Conservation (phyloP, 2,888 invertebrate species). For the Trisateles emortualis region DNA sequence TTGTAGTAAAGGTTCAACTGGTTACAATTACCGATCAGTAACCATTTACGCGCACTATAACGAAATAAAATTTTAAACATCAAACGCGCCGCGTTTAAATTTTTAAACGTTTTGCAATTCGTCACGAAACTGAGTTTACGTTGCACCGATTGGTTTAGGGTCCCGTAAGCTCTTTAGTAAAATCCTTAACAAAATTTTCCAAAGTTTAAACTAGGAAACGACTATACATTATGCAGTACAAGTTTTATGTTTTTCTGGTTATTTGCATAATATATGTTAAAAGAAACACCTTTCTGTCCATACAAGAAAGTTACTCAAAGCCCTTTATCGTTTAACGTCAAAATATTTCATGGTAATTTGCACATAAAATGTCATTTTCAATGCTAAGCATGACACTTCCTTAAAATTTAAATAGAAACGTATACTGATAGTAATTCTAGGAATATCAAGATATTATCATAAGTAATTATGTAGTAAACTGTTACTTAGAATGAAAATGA, state of each 20-base stretch:
- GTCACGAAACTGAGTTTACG: conserved; percentile 47
- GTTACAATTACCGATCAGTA: conserved; percentile 41
- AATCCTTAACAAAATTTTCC: not conserved
- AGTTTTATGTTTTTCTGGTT: not conserved
- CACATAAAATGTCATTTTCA: not conserved
- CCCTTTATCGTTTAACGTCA: not conserved
- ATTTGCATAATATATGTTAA: conserved; percentile 1
- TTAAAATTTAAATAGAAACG: not conserved
- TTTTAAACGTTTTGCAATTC: conserved; percentile 45
- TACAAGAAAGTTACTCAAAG: not conserved
- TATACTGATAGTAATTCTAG: not conserved
- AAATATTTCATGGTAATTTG: not conserved
- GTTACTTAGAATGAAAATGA: too few relatives aligned
- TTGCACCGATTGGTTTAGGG: conserved; percentile 37
- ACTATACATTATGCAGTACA: not conserved
- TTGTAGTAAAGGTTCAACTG: conserved; percentile 4
- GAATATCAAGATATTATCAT: not conserved
- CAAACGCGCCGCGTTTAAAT: conserved; percentile 56
- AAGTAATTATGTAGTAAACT: not conserved
- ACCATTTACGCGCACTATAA: conserved; percentile 63
- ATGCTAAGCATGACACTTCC: not conserved
- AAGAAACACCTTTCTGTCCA: conserved; percentile 1
- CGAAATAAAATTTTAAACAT: conserved; percentile 58
- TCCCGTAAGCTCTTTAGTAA: conserved; percentile 19
- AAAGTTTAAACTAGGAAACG: not conserved